A percentile compares a stretch with the other conserved stretches of the same genome.
These are phyloP conservation scores for Gambelia wislizenii DNA, from an alignment of 2,797 vertebrate species.

Conservation along the genomic window DNA sequence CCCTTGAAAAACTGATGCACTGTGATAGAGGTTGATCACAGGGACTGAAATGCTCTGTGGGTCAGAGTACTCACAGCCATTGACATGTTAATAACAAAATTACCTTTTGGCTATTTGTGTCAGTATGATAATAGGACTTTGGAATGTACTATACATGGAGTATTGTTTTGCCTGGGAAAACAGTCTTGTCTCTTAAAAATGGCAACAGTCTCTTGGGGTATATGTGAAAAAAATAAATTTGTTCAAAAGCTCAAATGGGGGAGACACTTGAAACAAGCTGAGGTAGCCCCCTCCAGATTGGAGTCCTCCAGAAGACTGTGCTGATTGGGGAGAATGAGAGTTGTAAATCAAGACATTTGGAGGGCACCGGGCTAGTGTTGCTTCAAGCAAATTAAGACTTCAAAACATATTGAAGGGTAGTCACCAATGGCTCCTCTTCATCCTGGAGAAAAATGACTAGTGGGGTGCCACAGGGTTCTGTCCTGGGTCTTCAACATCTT, in stretches of 20 bases:
- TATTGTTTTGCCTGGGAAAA: conserved; percentile 21
- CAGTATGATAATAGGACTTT: conserved; percentile 45
- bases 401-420: no score
- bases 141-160: conserved; percentile 38
- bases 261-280: neutral
- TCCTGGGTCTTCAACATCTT: no score
- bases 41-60: conserved; percentile 47
- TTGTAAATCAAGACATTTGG: neutral
- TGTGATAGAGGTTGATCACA: conserved; percentile 63
- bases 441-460: no score
- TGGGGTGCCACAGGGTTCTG: no score
- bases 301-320: neutral
- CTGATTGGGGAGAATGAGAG: neutral
- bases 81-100: conserved; percentile 67
- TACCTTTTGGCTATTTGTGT: conserved; percentile 50
- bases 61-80: conserved; percentile 60
- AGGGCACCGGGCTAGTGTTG: neutral
- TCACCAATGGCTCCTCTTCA: no score
- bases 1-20: conserved; percentile 73
- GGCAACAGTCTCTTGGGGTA: neutral
- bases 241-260: neutral
- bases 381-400: no score
- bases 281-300: neutral
- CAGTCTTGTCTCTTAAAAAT: neutral
- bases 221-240: neutral